Percentiles rank a stretch among this genome's conserved stretches.
Evolutionary conservation across 2,113 vertebrate species (phyloP).

Genomic region (Genyomyrus donnyi): DNA sequence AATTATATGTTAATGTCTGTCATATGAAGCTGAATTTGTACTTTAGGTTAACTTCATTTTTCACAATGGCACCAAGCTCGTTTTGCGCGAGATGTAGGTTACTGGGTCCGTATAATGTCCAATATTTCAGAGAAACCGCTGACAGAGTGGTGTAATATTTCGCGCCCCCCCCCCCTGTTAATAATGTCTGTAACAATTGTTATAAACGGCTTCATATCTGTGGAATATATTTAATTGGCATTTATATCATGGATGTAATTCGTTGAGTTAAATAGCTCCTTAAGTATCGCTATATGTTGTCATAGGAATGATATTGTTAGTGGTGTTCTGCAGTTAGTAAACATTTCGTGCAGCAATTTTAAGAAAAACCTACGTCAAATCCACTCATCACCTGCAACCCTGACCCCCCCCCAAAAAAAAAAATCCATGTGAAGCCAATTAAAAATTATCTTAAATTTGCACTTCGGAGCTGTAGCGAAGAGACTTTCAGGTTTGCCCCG

Average conservation of each 20-base stretch:
- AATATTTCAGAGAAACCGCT: slow-evolving; percentile 2
- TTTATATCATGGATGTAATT: slow-evolving; percentile 4
- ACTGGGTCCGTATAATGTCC: background rate
- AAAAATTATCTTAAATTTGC: background rate
- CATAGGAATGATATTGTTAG: background rate
- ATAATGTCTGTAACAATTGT: slow-evolving; percentile 1
- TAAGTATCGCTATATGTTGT: background rate
- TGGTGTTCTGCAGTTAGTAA: background rate
- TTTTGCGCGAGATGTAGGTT: background rate
- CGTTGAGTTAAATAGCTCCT: background rate
- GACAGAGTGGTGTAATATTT: background rate
- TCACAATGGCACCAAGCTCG: background rate
- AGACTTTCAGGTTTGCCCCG: background rate
- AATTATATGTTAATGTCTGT: background rate
- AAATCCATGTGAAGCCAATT: background rate
- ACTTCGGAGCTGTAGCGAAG: background rate
- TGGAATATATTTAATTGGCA: slow-evolving; percentile 12
- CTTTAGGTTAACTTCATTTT: background rate
- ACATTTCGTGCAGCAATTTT: background rate
- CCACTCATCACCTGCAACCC: background rate
- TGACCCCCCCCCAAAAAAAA: too few relatives aligned
- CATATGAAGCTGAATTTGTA: background rate
- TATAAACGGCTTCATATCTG: background rate
- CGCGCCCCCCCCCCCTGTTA: background rate
- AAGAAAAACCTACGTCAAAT: background rate